phyloP scores from a whole-genome alignment of 1,140 invertebrate species.

The Luehdorfia chinensis region DNA sequence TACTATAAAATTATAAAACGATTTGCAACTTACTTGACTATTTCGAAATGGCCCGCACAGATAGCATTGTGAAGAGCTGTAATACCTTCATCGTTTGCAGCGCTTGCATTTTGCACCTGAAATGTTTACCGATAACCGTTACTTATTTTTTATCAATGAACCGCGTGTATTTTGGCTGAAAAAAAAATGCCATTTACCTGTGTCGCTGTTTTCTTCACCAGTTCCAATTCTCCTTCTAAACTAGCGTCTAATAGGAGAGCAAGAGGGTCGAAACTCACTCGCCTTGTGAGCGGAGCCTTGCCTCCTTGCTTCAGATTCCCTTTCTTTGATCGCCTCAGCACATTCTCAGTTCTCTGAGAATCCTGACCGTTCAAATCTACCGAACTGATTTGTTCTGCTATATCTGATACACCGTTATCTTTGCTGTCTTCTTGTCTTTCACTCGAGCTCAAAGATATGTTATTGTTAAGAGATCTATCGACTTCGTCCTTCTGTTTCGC shows the following conservation, averaged over 20 bases:
- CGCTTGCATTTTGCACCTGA: slow-evolving; percentile 94
- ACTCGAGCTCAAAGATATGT: slow-evolving; percentile 49
- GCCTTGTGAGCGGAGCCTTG: slow-evolving; percentile 84
- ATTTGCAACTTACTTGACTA: slow-evolving; percentile 95
- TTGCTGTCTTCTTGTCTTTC: slow-evolving; percentile 71
- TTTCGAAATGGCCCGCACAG: slow-evolving; percentile 98
- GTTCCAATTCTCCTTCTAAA: slow-evolving; percentile 97
- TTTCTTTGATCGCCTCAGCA: slow-evolving; percentile 82
- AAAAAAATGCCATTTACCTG: slow-evolving; percentile 82
- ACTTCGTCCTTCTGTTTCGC: slow-evolving; percentile 63
- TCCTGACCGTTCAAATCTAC: slow-evolving; percentile 76
- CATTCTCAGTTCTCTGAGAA: slow-evolving; percentile 76
- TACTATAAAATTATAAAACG: no score
- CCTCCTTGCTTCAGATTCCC: slow-evolving; percentile 86
- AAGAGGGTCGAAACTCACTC: slow-evolving; percentile 98
- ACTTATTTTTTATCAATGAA: no score
- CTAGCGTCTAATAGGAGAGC: slow-evolving; percentile 97
- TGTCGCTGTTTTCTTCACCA: slow-evolving; percentile 95
- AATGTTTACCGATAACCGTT: no score
- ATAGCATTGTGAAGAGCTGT: slow-evolving; percentile 99
- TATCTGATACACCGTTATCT: slow-evolving; percentile 65
- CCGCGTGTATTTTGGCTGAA: no score
- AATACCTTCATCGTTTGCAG: slow-evolving; percentile 98
- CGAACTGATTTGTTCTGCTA: slow-evolving; percentile 70
- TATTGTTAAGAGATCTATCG: slow-evolving; percentile 61